phyloP scores from a whole-genome alignment of 2,797 vertebrate species.

The Lepus townsendii region DNA sequence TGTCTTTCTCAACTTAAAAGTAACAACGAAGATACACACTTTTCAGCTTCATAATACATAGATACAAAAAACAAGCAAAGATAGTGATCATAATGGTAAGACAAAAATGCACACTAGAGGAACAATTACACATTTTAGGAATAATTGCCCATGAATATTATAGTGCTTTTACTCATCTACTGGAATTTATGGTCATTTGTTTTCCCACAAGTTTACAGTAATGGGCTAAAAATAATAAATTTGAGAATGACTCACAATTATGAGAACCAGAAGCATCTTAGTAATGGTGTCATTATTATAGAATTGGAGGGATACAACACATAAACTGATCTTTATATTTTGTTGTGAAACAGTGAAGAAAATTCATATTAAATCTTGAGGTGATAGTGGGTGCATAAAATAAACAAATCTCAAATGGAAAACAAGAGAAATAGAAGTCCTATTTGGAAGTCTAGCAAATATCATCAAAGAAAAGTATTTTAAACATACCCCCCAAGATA shows the following conservation, averaged over 20 bases:
- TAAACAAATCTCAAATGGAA: slow-evolving; percentile 38
- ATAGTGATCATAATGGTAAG: not conserved
- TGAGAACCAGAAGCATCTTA: slow-evolving; percentile 37
- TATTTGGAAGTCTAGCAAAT: slow-evolving; percentile 57
- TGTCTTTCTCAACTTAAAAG: not conserved
- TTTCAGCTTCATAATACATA: slow-evolving; percentile 1
- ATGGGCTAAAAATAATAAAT: slow-evolving; percentile 55
- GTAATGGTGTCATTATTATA: slow-evolving; percentile 65
- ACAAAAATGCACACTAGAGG: not conserved
- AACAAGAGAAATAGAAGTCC: slow-evolving; percentile 43
- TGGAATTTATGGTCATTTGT: slow-evolving; percentile 54
- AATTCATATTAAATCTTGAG: slow-evolving; percentile 56
- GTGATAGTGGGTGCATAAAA: slow-evolving; percentile 55
- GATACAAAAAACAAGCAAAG: slow-evolving; percentile 49
- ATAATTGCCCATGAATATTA: slow-evolving; percentile 54
- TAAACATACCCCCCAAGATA: not conserved
- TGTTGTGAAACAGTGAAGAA: slow-evolving; percentile 17
- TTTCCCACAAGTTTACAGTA: slow-evolving; percentile 46
- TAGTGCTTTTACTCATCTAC: slow-evolving; percentile 43
- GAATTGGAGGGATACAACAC: slow-evolving; percentile 31
- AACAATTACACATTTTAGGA: slow-evolving; percentile 30
- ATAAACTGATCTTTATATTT: slow-evolving; percentile 56
- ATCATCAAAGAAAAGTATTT: slow-evolving; percentile 13
- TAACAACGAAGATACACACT: not conserved
- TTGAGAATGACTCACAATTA: slow-evolving; percentile 47